These are phyloP conservation scores for Musca vetustissima DNA, from an alignment of 1,140 invertebrate genomes.

Conservation along the genomic window DNA sequence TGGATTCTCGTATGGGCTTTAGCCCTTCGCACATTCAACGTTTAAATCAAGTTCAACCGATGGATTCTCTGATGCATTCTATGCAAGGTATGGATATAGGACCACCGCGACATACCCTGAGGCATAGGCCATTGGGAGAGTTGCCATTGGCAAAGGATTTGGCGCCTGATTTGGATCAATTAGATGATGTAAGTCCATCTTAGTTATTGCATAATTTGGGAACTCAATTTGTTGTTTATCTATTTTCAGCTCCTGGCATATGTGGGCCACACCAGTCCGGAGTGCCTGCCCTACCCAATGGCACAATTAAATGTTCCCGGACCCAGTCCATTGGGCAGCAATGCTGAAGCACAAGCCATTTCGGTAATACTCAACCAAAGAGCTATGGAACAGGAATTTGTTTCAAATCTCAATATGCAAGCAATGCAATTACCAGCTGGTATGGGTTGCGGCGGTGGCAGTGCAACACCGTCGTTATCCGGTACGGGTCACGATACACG, in stretches of 20 bases:
- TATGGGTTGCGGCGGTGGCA: slow-evolving; percentile 25
- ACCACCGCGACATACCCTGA: slow-evolving; percentile 65
- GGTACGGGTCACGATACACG: slow-evolving; percentile 36
- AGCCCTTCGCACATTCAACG: slow-evolving; percentile 19
- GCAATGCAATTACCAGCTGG: slow-evolving; percentile 33
- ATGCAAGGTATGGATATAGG: slow-evolving; percentile 37
- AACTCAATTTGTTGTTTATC: slow-evolving; percentile 32
- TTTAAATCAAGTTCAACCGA: slow-evolving; percentile 33
- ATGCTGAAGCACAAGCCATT: slow-evolving; percentile 80
- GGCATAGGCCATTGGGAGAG: slow-evolving; percentile 71
- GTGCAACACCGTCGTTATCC: slow-evolving; percentile 12
- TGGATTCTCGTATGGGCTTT: not conserved
- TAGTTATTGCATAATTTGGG: slow-evolving; percentile 19
- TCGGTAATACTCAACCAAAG: slow-evolving; percentile 79
- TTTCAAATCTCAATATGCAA: slow-evolving; percentile 58
- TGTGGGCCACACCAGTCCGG: slow-evolving; percentile 88
- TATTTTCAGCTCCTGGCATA: slow-evolving; percentile 76
- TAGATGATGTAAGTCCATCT: slow-evolving; percentile 77
- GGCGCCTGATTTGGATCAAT: slow-evolving; percentile 86
- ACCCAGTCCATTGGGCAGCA: slow-evolving; percentile 66
- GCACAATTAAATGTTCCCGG: slow-evolving; percentile 72
- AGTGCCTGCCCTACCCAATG: slow-evolving; percentile 76
- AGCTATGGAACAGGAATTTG: slow-evolving; percentile 74
- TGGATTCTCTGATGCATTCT: slow-evolving; percentile 48
- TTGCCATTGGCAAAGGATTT: slow-evolving; percentile 81